These are phyloP conservation scores for Gymnocypris eckloni DNA, from an alignment of 2,797 vertebrate species.

Conservation along the genomic window DNA sequence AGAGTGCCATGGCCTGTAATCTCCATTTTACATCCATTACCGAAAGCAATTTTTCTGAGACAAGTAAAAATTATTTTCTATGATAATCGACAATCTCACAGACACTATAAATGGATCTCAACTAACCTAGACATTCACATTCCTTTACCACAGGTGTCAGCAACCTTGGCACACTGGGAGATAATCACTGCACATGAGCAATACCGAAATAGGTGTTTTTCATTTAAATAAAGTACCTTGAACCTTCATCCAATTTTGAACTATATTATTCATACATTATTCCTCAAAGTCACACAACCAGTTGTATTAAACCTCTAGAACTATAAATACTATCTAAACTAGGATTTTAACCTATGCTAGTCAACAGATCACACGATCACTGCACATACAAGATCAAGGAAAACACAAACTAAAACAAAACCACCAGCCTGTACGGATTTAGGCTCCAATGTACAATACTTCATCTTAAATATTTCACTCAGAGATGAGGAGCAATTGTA, in stretches of 20 bases:
- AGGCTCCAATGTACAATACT: not conserved
- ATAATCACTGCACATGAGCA: not conserved
- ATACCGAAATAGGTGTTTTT: not conserved
- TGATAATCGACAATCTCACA: not conserved
- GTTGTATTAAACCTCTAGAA: not conserved
- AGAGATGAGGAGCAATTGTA: not conserved
- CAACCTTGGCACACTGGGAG: not conserved
- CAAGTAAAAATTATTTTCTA: not conserved
- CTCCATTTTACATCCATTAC: not conserved
- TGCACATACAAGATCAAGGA: not conserved
- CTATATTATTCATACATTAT: not conserved
- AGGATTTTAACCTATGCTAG: not conserved
- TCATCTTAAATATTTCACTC: slow-evolving; percentile 9
- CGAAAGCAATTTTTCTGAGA: not conserved
- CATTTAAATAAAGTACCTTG: not conserved
- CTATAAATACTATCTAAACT: not conserved
- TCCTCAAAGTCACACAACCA: not conserved
- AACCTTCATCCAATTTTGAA: not conserved
- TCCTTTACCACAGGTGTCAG: not conserved
- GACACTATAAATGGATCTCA: not conserved
- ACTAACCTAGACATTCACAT: not conserved
- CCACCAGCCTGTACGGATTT: not conserved
- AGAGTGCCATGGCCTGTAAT: not conserved
- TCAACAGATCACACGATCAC: not conserved
- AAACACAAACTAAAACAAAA: not conserved